phyloP scores from a whole-genome alignment of 2,797 vertebrate genomes.

The Aselliscus stoliczkanus region DNA sequence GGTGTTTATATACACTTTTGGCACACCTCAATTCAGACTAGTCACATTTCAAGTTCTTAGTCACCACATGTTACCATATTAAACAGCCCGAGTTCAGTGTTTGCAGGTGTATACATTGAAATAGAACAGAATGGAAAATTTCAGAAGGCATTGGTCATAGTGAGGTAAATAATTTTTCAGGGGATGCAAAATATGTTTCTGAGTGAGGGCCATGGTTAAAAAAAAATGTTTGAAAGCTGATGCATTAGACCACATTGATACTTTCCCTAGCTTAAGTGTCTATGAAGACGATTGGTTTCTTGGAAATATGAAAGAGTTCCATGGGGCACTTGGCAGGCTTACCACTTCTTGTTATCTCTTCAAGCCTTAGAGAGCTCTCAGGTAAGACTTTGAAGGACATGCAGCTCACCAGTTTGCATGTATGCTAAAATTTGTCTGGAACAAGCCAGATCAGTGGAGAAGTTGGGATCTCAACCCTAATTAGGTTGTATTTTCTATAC shows the following conservation, averaged over 20 bases:
- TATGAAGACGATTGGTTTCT: not conserved
- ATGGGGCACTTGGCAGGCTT: not conserved
- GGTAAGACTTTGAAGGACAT: not conserved
- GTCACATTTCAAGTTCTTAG: not conserved
- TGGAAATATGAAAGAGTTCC: not conserved
- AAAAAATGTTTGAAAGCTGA: not conserved
- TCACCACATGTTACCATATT: not conserved
- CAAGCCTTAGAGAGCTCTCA: not conserved
- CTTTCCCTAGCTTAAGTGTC: not conserved
- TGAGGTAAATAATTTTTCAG: not conserved
- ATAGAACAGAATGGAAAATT: not conserved
- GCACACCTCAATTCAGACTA: not conserved
- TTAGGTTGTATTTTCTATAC: not conserved
- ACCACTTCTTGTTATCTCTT: not conserved
- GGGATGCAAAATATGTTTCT: not conserved
- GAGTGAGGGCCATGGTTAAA: not conserved
- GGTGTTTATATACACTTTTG: not conserved
- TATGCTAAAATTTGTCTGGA: not conserved
- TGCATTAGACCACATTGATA: not conserved
- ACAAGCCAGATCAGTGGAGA: not conserved
- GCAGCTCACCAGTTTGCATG: not conserved
- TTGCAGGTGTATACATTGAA: not conserved
- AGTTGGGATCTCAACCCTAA: not conserved
- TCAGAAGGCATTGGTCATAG: not conserved
- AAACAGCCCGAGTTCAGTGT: not conserved